phyloP scores from a whole-genome alignment of 2,797 vertebrate species.

The Syngnathus acus region DNA sequence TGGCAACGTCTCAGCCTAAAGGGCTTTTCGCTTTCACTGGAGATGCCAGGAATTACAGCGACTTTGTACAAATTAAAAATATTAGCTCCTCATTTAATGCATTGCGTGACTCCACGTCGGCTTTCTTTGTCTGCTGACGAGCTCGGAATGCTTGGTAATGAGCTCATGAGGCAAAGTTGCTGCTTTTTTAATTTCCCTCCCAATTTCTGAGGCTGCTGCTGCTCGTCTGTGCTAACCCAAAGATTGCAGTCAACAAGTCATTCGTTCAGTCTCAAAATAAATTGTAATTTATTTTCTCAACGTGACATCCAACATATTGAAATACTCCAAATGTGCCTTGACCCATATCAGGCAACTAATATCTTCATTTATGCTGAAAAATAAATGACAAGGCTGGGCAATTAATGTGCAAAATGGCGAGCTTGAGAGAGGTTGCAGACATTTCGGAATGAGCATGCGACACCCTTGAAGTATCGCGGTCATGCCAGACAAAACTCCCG shows the following conservation, averaged over 20 bases:
- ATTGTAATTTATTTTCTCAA: too few species aligned
- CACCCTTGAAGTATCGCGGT: slow-evolving; percentile 10
- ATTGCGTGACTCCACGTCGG: slow-evolving; percentile 9
- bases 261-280: too few species aligned
- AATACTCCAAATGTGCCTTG: too few species aligned
- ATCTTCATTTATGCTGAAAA: too few species aligned
- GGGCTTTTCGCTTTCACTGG: neutral
- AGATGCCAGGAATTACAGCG: slow-evolving; percentile 16
- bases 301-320: too few species aligned
- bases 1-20: slow-evolving; percentile 6
- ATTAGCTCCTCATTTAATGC: slow-evolving; percentile 8
- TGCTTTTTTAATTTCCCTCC: slow-evolving; percentile 13
- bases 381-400: too few species aligned
- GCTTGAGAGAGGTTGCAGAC: neutral
- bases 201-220: neutral
- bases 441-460: neutral
- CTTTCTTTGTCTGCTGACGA: slow-evolving; percentile 14
- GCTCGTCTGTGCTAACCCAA: too few species aligned
- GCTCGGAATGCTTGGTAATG: neutral
- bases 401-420: neutral
- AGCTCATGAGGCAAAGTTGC: neutral
- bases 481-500: slow-evolving; percentile 22
- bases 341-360: too few species aligned
- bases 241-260: too few species aligned
- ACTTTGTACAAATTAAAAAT: slow-evolving; percentile 27